Percentiles rank a stretch among this genome's conserved stretches.
Evolutionary conservation across 2,113 vertebrate genomes (phyloP).

Genomic region (Sitta europaea): DNA sequence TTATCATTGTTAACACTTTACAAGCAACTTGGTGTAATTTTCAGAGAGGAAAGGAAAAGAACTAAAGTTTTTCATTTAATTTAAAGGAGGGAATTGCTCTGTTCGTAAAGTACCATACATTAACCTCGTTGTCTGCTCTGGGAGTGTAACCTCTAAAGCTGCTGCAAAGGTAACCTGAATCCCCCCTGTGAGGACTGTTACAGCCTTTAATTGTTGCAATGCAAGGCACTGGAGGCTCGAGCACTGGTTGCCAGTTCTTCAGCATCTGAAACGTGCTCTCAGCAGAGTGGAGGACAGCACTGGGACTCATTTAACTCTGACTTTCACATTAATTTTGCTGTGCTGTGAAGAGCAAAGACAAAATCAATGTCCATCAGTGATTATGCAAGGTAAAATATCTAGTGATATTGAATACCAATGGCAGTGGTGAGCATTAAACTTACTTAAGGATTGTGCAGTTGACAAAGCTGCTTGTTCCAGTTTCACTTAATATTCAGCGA

Average conservation of each 20-base stretch:
- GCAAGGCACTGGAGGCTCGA: conserved; percentile 62
- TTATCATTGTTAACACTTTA: conserved; percentile 18
- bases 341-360: conserved; percentile 82
- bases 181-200: conserved; percentile 70
- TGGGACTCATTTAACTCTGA: conserved; percentile 81
- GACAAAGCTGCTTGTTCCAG: conserved; percentile 68
- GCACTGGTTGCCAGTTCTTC: conserved; percentile 70
- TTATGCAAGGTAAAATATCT: conserved; percentile 82
- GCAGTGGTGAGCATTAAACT: conserved; percentile 67
- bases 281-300: conserved; percentile 74
- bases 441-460: conserved; percentile 72
- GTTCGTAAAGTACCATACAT: conserved; percentile 48
- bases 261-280: conserved; percentile 72
- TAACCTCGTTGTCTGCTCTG: conserved; percentile 69
- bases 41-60: conserved; percentile 35
- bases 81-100: conserved; percentile 56
- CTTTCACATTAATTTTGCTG: conserved; percentile 84
- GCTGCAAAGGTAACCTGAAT: conserved; percentile 70
- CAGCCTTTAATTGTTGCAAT: conserved; percentile 78
- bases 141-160: conserved; percentile 74
- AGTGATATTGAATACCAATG: conserved; percentile 76
- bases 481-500: conserved; percentile 50
- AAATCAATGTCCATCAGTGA: conserved; percentile 84
- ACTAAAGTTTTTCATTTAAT: conserved; percentile 42
- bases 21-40: conserved; percentile 34